Evolutionary conservation across 1,140 invertebrate species (phyloP).

Genomic region (Megalopta genalis): DNA sequence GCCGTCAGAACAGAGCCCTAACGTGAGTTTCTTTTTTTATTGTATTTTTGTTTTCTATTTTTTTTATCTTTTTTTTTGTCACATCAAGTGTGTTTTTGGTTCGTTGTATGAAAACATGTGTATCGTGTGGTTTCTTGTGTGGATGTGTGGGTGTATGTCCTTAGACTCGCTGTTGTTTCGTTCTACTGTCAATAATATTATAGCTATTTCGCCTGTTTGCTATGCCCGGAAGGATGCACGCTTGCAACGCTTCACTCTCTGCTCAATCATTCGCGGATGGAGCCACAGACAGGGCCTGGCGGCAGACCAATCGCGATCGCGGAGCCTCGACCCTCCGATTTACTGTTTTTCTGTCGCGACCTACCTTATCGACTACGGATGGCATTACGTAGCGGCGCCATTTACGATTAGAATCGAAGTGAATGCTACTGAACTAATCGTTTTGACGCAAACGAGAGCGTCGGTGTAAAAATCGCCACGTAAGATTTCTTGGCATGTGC

Average conservation of each 20-base stretch:
- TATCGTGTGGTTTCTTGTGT: too few relatives aligned
- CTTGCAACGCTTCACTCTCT: slow-evolving; percentile 47
- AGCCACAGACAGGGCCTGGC: neutral
- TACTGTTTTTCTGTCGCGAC: neutral
- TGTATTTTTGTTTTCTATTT: slow-evolving; percentile 30
- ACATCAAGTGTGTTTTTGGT: neutral
- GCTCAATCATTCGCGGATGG: slow-evolving; percentile 8
- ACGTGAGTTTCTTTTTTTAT: slow-evolving; percentile 59
- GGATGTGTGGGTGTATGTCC: neutral
- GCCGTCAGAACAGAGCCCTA: slow-evolving; percentile 75
- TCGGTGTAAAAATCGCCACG: too few relatives aligned
- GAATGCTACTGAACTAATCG: too few relatives aligned
- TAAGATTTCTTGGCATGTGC: too few relatives aligned
- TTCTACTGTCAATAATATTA: slow-evolving; percentile 10
- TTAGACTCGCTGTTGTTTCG: slow-evolving; percentile 19
- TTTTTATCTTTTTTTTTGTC: slow-evolving; percentile 21
- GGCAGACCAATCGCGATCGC: neutral
- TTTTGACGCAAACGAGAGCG: too few relatives aligned
- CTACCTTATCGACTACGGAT: too few relatives aligned
- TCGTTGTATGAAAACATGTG: too few relatives aligned
- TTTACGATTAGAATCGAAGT: too few relatives aligned
- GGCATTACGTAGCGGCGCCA: too few relatives aligned
- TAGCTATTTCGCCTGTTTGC: neutral
- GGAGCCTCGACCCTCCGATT: neutral
- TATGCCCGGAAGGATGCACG: slow-evolving; percentile 13